Evolutionary conservation across 1,140 invertebrate species (phyloP), one percentile per base, ranked within the genome.

Genomic region (Lepeophtheirus salmonis): DNA sequence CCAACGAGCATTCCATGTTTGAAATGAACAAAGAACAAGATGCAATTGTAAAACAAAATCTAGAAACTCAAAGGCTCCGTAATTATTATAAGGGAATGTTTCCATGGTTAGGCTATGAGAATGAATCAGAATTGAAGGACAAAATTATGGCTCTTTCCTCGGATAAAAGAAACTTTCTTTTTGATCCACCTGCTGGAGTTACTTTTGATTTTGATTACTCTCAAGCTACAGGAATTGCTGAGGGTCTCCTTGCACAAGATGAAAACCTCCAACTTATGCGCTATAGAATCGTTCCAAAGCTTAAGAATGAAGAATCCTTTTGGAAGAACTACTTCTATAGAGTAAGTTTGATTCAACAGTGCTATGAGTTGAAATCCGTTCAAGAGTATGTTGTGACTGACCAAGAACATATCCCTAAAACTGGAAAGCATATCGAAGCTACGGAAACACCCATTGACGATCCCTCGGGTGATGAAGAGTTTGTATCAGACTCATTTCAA

Each of bases 311-410:
- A 76, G 91, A 97, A 74, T 86, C 85, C 68, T 98, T 99, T 75
- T 99, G 94, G 95, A 80, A 89, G 67, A 99, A 98, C 76, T 99
- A 98, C 73, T 97, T 97, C 76, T 99, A 99, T 75, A 86, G 94
- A 69, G 87, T 98, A 62, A 94, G 88, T 64, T 80, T 99, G 23
- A 89, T 98, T 67, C 90, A 91, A 69, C 94, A 98, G 74, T 91
- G 89, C 62, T 89, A 87, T 70, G 88, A 94, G 70, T 69, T 86
- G 10, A 60, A 60, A 13, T 17, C 23, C 49, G n/a, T 60, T 16
- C 20, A 57, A n/a, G 52, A 54, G 2, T 24, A 21, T 3, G 52
- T 21, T 17, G 23, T 23, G n/a, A 50, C 49, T 3, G 49, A 20
- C 2, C 52, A 18, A 54, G 52, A 54, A 24, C 14, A 2, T 23